Conservation (phyloP, 1,140 invertebrate genomes). For the Drosophila busckii region DNA sequence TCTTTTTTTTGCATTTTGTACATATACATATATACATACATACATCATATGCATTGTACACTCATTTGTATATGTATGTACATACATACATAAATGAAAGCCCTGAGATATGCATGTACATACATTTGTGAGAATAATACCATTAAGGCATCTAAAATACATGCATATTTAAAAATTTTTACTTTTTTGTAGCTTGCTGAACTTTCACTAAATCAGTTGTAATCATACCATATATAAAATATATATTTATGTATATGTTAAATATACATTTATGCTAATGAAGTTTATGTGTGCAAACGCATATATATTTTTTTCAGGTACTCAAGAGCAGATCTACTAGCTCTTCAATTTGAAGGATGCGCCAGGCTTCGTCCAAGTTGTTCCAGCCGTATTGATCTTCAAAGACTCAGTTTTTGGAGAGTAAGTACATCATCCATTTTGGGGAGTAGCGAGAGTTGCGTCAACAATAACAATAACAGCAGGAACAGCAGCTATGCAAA, state of each 20-base stretch:
- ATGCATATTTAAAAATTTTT: no score
- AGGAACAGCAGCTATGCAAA: conserved; percentile 18
- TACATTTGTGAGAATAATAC: no score
- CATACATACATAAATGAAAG: conserved; percentile 7
- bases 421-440: conserved; percentile 3
- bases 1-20: conserved; percentile 1
- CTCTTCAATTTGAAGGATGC: conserved; percentile 51
- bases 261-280: no score
- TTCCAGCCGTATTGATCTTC: conserved; percentile 41
- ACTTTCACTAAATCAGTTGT: neutral
- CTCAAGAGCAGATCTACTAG: conserved; percentile 45
- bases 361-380: conserved; percentile 53
- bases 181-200: no score
- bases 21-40: conserved; percentile 6
- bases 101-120: neutral
- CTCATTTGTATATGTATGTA: conserved; percentile 1
- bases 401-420: conserved; percentile 64
- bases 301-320: conserved; percentile 35
- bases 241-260: neutral
- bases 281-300: neutral
- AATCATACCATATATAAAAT: neutral
- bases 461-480: neutral
- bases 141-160: no score
- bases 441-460: neutral
- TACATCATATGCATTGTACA: no score